Evolutionary conservation across 2,113 vertebrate genomes (phyloP).

Genomic region (Dinomys branickii): DNA sequence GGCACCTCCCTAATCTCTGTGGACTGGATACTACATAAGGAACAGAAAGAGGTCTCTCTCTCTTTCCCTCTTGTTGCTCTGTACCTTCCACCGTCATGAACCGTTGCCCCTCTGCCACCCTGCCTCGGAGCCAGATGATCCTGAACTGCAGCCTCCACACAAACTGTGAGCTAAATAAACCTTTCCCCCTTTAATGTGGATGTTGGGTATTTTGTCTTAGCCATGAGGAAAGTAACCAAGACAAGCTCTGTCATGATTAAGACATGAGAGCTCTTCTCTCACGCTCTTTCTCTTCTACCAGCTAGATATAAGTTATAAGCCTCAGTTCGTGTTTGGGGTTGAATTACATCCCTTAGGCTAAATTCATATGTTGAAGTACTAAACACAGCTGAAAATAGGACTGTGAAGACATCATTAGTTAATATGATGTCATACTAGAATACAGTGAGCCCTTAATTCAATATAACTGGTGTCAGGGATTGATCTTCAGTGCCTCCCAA

Average conservation of each 20-base stretch:
- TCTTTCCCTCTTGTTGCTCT: neutral
- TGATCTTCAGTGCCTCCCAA: neutral
- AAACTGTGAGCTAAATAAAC: neutral
- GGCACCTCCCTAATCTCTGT: neutral
- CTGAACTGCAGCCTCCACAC: neutral
- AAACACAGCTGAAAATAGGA: constrained; percentile 13
- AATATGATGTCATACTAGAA: neutral
- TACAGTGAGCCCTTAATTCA: neutral
- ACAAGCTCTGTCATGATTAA: neutral
- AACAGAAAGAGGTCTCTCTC: neutral
- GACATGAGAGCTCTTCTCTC: neutral
- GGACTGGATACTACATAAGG: neutral
- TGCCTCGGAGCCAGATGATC: neutral
- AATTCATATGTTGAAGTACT: neutral
- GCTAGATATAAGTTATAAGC: neutral
- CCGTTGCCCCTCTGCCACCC: neutral
- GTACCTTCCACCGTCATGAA: neutral
- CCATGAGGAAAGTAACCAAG: neutral
- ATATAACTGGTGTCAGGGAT: neutral
- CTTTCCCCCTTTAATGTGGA: neutral
- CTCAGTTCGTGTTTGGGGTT: neutral
- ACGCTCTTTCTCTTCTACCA: neutral
- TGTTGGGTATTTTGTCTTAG: neutral
- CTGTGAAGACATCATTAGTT: neutral
- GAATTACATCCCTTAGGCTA: neutral